Percentiles rank a stretch among this genome's conserved stretches.
Conservation (phyloP, 2,797 vertebrate genomes). For the Psittacula derbiana region DNA sequence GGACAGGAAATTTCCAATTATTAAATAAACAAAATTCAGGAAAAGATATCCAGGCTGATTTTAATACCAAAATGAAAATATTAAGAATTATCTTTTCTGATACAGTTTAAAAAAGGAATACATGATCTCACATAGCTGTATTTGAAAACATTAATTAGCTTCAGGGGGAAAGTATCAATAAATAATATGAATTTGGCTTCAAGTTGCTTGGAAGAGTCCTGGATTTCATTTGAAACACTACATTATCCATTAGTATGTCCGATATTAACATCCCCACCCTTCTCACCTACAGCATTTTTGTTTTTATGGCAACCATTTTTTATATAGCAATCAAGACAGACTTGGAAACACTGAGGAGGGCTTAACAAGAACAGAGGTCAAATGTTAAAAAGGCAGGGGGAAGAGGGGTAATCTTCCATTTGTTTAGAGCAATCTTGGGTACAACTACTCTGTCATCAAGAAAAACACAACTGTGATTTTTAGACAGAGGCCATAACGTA, state of each 20-base stretch:
- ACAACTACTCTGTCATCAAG: neutral
- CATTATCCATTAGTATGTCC: neutral
- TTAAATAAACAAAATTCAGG: neutral
- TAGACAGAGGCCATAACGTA: neutral
- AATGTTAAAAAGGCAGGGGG: neutral
- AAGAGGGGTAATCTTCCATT: neutral
- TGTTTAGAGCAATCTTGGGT: neutral
- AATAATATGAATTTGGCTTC: neutral
- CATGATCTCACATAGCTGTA: neutral
- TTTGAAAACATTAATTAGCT: neutral
- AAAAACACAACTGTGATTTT: neutral
- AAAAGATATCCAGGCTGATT: neutral
- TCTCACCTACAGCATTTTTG: neutral
- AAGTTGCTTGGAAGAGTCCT: neutral
- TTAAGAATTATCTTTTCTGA: neutral
- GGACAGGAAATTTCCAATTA: neutral
- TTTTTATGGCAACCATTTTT: neutral
- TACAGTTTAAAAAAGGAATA: neutral
- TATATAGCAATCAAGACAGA: neutral
- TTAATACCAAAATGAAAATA: neutral
- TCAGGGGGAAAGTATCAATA: neutral
- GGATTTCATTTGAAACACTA: neutral
- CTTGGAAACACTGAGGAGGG: neutral
- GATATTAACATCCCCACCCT: neutral
- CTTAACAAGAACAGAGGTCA: neutral